Evolutionary conservation across 1,140 invertebrate genomes (phyloP).

Genomic region (Sminthurinus signatus): DNA sequence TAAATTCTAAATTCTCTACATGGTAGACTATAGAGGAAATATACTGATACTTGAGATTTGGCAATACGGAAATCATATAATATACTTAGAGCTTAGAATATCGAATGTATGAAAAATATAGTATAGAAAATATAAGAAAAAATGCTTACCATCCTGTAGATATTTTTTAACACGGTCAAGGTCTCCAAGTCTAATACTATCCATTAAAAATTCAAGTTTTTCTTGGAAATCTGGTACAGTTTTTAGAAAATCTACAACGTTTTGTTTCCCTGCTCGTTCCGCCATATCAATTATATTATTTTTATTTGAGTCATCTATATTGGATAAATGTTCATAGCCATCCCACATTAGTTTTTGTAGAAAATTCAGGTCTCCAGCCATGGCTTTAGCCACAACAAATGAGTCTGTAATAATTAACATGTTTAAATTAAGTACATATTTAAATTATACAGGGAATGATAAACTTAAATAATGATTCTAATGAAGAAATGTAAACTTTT

Average conservation of each 20-base stretch:
- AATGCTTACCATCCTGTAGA: neutral
- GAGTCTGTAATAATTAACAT: no score
- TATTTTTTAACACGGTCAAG: conserved; percentile 52
- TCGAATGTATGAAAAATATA: no score
- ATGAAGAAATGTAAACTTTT: neutral
- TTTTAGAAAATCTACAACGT: conserved; percentile 56
- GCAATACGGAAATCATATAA: no score
- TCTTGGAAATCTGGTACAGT: conserved; percentile 64
- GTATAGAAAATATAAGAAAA: no score
- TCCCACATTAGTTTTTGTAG: conserved; percentile 69
- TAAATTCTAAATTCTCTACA: no score
- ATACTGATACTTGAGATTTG: no score
- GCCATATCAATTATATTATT: conserved; percentile 61
- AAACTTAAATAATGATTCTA: neutral
- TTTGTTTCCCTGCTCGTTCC: conserved; percentile 57
- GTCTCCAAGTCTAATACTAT: conserved; percentile 62
- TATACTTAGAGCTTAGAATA: no score
- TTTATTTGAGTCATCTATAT: conserved; percentile 57
- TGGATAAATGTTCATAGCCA: conserved; percentile 81
- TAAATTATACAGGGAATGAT: neutral
- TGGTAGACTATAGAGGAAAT: no score
- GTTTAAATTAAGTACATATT: no score
- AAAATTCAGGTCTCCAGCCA: conserved; percentile 69
- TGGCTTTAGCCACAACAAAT: conserved; percentile 51
- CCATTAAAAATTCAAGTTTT: conserved; percentile 59